phyloP scores from a whole-genome alignment of 2,888 invertebrate species.

The Eristalinus sepulchralis region DNA sequence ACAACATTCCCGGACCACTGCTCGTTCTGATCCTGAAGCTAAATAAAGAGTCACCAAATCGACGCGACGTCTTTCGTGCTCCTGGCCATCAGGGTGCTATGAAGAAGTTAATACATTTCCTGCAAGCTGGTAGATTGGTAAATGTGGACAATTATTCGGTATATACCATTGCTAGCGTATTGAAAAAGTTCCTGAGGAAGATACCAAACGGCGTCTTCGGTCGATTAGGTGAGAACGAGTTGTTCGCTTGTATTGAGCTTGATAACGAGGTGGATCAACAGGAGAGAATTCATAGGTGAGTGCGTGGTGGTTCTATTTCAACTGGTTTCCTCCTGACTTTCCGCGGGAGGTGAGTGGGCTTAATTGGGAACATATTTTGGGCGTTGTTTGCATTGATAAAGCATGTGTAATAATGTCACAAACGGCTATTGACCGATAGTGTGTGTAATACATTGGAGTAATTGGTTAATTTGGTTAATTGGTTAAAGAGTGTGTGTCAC shows the following conservation, averaged over 20 bases:
- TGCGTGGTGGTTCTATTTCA: slow-evolving; percentile 44
- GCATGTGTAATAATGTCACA: slow-evolving; percentile 30
- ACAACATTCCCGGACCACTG: slow-evolving; percentile 96
- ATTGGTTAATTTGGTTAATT: slow-evolving; percentile 38
- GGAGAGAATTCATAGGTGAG: slow-evolving; percentile 94
- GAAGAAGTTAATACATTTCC: slow-evolving; percentile 95
- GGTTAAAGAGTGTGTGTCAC: neutral
- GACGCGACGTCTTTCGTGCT: slow-evolving; percentile 96
- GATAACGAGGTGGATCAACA: slow-evolving; percentile 92
- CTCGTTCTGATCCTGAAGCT: slow-evolving; percentile 94
- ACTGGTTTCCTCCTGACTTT: neutral
- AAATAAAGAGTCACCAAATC: slow-evolving; percentile 96
- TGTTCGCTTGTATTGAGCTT: slow-evolving; percentile 93
- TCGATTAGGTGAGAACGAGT: slow-evolving; percentile 92
- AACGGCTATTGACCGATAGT: slow-evolving; percentile 37
- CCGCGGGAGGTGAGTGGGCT: neutral
- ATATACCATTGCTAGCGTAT: slow-evolving; percentile 98
- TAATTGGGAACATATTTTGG: slow-evolving; percentile 53
- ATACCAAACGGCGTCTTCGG: slow-evolving; percentile 98
- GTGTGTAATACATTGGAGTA: slow-evolving; percentile 26
- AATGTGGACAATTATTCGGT: slow-evolving; percentile 98
- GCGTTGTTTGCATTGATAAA: slow-evolving; percentile 59
- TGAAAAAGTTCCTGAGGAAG: slow-evolving; percentile 98
- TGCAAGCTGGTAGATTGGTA: slow-evolving; percentile 93
- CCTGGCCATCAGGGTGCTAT: slow-evolving; percentile 97